Conservation (phyloP, 2,113 vertebrate genomes). For the Phocoena phocoena region DNA sequence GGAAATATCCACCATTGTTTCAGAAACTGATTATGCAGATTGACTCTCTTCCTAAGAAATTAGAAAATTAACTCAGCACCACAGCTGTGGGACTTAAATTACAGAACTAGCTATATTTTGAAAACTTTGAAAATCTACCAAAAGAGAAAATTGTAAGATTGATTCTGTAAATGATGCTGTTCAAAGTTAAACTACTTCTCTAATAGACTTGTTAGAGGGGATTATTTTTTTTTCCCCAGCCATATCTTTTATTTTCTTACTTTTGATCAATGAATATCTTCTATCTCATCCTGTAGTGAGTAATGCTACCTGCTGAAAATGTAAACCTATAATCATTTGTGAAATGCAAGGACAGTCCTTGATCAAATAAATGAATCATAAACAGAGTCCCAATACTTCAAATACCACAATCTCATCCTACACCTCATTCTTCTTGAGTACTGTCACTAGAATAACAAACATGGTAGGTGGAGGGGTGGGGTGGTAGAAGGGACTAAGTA, state of each 20-base stretch:
- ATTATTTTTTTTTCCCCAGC: not conserved
- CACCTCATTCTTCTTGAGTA: not conserved
- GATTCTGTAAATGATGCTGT: slow-evolving; percentile 69
- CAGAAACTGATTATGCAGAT: slow-evolving; percentile 82
- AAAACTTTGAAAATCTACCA: slow-evolving; percentile 85
- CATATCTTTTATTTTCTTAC: slow-evolving; percentile 48
- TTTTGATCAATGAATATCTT: slow-evolving; percentile 45
- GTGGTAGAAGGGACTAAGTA: not conserved
- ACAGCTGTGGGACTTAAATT: slow-evolving; percentile 83
- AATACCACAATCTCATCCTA: not conserved
- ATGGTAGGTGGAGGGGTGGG: too few relatives aligned
- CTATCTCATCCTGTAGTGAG: slow-evolving; percentile 10
- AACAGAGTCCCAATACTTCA: not conserved
- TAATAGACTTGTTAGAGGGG: slow-evolving; percentile 67
- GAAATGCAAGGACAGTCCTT: not conserved
- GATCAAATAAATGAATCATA: not conserved
- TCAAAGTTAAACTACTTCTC: slow-evolving; percentile 75
- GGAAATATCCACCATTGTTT: slow-evolving; percentile 76
- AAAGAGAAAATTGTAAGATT: slow-evolving; percentile 84
- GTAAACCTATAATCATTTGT: slow-evolving; percentile 28
- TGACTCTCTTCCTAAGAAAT: slow-evolving; percentile 74
- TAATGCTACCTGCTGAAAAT: slow-evolving; percentile 20
- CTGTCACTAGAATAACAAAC: not conserved
- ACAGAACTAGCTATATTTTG: slow-evolving; percentile 81
- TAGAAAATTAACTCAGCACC: slow-evolving; percentile 81